Evolutionary conservation across 2,113 vertebrate genomes (phyloP).

Genomic region (Vidua macroura): DNA sequence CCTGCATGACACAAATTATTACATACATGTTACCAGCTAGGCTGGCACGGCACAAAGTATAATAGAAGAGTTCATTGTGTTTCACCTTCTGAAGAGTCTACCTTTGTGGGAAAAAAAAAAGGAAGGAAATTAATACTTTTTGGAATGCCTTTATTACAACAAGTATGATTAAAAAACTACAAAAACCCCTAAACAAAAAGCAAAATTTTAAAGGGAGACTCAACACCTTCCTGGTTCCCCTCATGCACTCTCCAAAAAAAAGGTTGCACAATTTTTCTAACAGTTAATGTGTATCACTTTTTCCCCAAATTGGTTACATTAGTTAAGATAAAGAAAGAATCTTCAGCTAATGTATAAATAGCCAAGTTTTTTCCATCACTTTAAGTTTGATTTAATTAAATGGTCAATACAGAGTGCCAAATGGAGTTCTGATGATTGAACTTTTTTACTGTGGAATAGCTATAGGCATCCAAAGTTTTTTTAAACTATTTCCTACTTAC

Average conservation of each 20-base stretch:
- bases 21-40: not conserved
- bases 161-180: not conserved
- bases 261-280: not conserved
- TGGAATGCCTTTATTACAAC: not conserved
- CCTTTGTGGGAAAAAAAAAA: accelerated
- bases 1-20: not conserved
- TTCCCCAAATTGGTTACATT: accelerated
- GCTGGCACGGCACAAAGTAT: not conserved
- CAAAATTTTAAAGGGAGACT: not conserved
- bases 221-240: not conserved
- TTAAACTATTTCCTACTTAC: not conserved
- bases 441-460: not conserved
- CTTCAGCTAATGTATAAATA: not conserved
- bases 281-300: not conserved
- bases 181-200: accelerated
- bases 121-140: not conserved
- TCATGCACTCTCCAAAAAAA: not conserved
- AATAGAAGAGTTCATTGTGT: not conserved
- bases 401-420: not conserved
- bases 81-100: not conserved
- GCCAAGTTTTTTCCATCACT: not conserved
- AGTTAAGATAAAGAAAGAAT: not conserved
- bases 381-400: not conserved
- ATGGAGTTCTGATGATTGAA: not conserved
- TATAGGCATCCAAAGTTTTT: not conserved